These are phyloP conservation scores for Desmodus rotundus DNA, from an alignment of 2,113 vertebrate genomes.

Conservation along the genomic window DNA sequence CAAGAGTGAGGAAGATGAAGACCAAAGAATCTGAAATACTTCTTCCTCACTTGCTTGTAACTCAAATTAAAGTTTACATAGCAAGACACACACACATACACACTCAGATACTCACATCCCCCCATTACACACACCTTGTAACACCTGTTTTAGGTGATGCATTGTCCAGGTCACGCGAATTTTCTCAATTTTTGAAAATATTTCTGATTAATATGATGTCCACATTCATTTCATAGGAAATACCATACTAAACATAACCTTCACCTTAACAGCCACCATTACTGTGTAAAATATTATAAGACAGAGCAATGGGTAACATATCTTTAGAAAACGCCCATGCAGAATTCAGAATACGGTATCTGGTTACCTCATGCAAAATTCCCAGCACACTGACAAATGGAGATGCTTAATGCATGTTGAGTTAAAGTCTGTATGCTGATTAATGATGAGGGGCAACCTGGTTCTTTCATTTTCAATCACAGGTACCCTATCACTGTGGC, in stretches of 20 bases:
- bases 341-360: neutral
- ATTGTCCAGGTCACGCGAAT: accelerated
- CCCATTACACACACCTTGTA: neutral
- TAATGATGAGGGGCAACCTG: neutral
- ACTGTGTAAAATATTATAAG: neutral
- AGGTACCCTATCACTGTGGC: neutral
- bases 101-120: neutral
- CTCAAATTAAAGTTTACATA: neutral
- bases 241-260: neutral
- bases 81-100: neutral
- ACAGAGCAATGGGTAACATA: neutral
- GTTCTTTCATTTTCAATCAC: neutral
- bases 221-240: neutral
- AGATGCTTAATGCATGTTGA: neutral
- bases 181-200: neutral
- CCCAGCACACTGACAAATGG: neutral
- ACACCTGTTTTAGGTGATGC: neutral
- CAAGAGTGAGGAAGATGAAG: neutral
- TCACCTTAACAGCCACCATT: neutral
- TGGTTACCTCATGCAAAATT: neutral
- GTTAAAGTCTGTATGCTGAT: neutral
- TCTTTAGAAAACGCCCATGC: neutral
- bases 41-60: neutral
- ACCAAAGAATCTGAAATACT: neutral
- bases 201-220: neutral